Conservation (phyloP, 1,140 invertebrate species). For the Samia ricini region DNA sequence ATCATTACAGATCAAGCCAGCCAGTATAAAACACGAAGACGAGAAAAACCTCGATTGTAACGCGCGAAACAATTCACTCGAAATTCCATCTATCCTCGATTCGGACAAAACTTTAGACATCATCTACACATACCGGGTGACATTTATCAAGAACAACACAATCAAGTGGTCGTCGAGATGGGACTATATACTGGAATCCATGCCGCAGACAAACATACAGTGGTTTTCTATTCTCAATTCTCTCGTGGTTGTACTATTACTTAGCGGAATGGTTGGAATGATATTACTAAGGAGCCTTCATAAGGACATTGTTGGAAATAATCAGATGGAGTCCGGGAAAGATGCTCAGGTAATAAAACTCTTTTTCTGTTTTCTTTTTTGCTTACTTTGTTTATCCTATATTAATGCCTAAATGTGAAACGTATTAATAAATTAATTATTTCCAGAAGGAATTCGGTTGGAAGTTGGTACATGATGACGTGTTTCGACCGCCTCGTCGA, state of each 20-base stretch:
- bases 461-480: constrained; percentile 98
- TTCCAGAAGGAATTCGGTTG: constrained; percentile 98
- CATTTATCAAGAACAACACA: constrained; percentile 87
- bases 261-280: constrained; percentile 99
- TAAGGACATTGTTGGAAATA: constrained; percentile 99
- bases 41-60: constrained; percentile 76
- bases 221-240: constrained; percentile 98
- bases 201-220: constrained; percentile 99
- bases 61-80: constrained; percentile 80
- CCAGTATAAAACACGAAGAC: constrained; percentile 85
- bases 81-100: constrained; percentile 80
- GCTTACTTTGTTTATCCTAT: neutral
- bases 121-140: constrained; percentile 92
- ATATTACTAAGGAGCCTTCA: constrained; percentile 97
- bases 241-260: constrained; percentile 91
- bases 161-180: constrained; percentile 99
- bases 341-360: constrained; percentile 86
- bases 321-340: constrained; percentile 97
- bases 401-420: too few species aligned
- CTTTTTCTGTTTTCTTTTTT: too few species aligned
- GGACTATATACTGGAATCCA: constrained; percentile 99
- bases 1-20: constrained; percentile 81
- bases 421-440: too few species aligned
- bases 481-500: constrained; percentile 96
- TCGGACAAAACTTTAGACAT: constrained; percentile 82